Evolutionary conservation across 2,888 invertebrate genomes (phyloP), one percentile per base, ranked within the genome.

Genomic region (Campopleginae sp.): DNA sequence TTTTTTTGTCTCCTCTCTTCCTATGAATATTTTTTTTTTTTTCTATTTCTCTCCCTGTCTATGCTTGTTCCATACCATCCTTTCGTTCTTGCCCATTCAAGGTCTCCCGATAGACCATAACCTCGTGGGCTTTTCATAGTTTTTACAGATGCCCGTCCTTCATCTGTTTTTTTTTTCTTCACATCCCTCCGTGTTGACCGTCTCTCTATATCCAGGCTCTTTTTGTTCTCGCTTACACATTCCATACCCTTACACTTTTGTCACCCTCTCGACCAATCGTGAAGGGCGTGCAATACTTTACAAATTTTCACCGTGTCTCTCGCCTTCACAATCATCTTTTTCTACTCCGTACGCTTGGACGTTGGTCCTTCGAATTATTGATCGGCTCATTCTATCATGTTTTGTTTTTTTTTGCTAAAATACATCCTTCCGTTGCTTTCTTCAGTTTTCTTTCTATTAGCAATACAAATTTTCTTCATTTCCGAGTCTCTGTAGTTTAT

Each of bases 261-360:
- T 76, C 76, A 63, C 70, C 75, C n/a, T n/a, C 58, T 72, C 72
- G 80, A 61, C 72, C 81, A 72, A 78, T 85, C 84, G 70, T 81
- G 63, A 84, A 81, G 68, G 61, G 68, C 58, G 61, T 33, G 72
- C 42, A 74, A 78, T 78, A 85, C 84, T 85, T 85, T 81, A 74
- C 78, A 85, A 78, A 85, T 85, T 85, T 74, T 81, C 74, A 77
- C 61, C 68, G 51, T 66, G 70, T 74, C 77, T 68, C 72, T 63
- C 19, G 71, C 68, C 44, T 48, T 44, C n/a, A 63, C 79, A 48
- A 66, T 61, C 61, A 77, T 23, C n/a, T 44, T 77, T 77, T 68
- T 63, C 54, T 61, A 7, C 71, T 58, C 54, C 38, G n/a, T 19
- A 33, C 77, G 33, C 38, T n/a, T 54, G n/a, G 27, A 65, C 27